Conservation (phyloP, 2,113 vertebrate species). For the Phoxinus phoxinus region DNA sequence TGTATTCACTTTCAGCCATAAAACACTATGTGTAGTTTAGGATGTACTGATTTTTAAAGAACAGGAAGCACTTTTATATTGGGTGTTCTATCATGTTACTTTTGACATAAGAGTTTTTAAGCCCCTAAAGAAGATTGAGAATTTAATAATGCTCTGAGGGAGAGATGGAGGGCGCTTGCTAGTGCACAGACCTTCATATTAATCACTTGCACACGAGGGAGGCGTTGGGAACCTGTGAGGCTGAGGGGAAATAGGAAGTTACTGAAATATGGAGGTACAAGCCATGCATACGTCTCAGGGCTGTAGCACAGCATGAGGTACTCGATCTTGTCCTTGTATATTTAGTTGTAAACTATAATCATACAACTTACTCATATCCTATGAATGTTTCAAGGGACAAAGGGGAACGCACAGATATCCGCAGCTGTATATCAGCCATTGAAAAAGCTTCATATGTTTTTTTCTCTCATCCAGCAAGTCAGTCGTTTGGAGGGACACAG, state of each 20-base stretch:
- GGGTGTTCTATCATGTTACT: slow-evolving; percentile 59
- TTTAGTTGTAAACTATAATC: slow-evolving; percentile 11
- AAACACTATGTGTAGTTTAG: slow-evolving; percentile 18
- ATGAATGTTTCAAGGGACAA: slow-evolving; percentile 14
- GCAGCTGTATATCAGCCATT: slow-evolving; percentile 7
- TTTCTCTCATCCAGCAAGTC: slow-evolving; percentile 18
- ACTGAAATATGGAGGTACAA: slow-evolving; percentile 63
- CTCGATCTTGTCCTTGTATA: slow-evolving; percentile 32
- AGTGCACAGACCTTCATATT: slow-evolving; percentile 63
- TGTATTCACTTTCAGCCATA: slow-evolving; percentile 31
- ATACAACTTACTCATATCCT: slow-evolving; percentile 35
- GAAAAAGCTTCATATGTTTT: slow-evolving; percentile 33
- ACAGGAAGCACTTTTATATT: slow-evolving; percentile 61
- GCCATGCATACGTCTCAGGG: slow-evolving; percentile 38
- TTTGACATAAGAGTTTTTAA: slow-evolving; percentile 52
- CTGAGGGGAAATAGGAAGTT: slow-evolving; percentile 60
- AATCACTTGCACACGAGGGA: slow-evolving; percentile 57
- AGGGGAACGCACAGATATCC: neutral
- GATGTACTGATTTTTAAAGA: slow-evolving; percentile 46
- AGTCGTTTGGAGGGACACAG: neutral
- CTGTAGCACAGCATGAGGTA: slow-evolving; percentile 19
- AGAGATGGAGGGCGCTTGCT: slow-evolving; percentile 50
- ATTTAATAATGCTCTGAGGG: slow-evolving; percentile 63
- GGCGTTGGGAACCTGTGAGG: slow-evolving; percentile 13
- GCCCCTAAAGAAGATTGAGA: slow-evolving; percentile 48